phyloP scores from a whole-genome alignment of 2,797 vertebrate genomes.

The Hephaestus fuliginosus region DNA sequence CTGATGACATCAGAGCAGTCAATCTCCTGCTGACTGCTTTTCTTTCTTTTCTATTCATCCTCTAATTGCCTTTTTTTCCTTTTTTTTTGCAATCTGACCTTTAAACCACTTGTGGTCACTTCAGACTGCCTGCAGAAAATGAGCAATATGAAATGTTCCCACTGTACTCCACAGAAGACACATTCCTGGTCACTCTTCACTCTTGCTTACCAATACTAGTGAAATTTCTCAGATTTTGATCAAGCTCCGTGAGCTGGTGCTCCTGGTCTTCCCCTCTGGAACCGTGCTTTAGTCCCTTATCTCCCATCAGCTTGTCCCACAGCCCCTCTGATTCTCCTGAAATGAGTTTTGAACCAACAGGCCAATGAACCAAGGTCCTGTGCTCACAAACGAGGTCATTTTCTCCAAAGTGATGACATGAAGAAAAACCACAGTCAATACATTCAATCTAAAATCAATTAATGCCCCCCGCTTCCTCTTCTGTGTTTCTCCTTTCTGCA shows the following conservation, averaged over 20 bases:
- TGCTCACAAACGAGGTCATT: constrained; percentile 45
- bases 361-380: constrained; percentile 32
- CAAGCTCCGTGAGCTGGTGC: background rate
- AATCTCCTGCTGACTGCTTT: constrained; percentile 39
- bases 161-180: background rate
- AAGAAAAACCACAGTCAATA: constrained; percentile 40
- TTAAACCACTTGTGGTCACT: background rate
- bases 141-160: background rate
- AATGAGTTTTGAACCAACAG: constrained; percentile 34
- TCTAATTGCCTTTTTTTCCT: background rate
- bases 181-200: background rate
- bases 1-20: constrained; percentile 32
- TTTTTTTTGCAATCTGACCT: background rate
- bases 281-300: constrained; percentile 4
- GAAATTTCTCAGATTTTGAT: constrained; percentile 4
- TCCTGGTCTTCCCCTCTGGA: background rate
- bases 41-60: constrained; percentile 11
- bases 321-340: constrained; percentile 33
- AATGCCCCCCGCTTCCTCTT: constrained; percentile 23
- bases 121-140: background rate
- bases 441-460: constrained; percentile 57
- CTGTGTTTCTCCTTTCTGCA: constrained; percentile 22
- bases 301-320: constrained; percentile 12
- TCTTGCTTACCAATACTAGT: background rate
- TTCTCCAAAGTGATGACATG: constrained; percentile 43